Percentiles rank a stretch among this genome's conserved stretches.
Evolutionary conservation across 2,797 vertebrate genomes (phyloP).

Genomic region (Percopsis omiscomaycus): DNA sequence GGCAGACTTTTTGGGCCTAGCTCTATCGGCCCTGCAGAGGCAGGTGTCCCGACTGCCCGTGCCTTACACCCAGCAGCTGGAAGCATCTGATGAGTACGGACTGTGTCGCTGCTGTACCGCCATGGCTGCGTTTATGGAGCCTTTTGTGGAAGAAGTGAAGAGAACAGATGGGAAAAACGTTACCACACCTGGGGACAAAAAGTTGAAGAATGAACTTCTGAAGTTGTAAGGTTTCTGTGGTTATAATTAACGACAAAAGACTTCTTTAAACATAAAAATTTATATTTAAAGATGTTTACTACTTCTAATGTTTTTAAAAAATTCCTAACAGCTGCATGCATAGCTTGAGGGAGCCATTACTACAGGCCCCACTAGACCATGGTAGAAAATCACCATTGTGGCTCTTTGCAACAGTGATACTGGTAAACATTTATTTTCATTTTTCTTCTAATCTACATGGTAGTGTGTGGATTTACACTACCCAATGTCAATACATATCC

Average conservation of each 20-base stretch:
- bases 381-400: conserved; percentile 74
- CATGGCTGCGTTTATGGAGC: conserved; percentile 79
- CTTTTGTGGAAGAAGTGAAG: conserved; percentile 83
- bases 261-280: too few relatives aligned
- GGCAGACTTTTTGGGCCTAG: conserved; percentile 78
- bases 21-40: conserved; percentile 82
- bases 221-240: conserved; percentile 84
- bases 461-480: not conserved
- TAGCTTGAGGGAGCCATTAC: conserved; percentile 85
- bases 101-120: conserved; percentile 84
- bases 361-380: conserved; percentile 82
- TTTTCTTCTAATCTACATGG: not conserved
- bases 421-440: conserved; percentile 73
- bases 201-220: conserved; percentile 84
- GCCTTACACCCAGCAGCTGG: conserved; percentile 84
- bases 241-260: too few relatives aligned
- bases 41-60: conserved; percentile 86
- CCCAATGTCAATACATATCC: not conserved
- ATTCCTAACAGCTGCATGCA: conserved; percentile 85
- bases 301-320: not conserved
- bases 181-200: conserved; percentile 46
- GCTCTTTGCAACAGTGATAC: conserved; percentile 85
- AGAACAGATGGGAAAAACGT: conserved; percentile 53
- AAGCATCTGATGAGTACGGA: conserved; percentile 79
- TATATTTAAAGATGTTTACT: too few relatives aligned